These are phyloP conservation scores for Drepana falcataria DNA, from an alignment of 2,888 invertebrate genomes.

Conservation along the genomic window DNA sequence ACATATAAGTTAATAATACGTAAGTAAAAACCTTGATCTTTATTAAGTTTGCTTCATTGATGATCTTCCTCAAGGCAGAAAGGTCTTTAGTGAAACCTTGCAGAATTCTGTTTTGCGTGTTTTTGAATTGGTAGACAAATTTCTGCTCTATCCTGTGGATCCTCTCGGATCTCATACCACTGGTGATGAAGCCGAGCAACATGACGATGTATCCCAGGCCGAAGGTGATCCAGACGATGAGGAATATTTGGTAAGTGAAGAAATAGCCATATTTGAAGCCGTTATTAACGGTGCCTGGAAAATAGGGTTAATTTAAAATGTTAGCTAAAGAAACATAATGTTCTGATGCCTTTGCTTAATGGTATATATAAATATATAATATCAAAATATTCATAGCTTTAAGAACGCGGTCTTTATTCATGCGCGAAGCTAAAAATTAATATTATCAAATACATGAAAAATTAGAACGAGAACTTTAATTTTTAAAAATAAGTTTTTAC, in stretches of 20 bases:
- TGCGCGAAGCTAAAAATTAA: too few relatives aligned
- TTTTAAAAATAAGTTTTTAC: too few relatives aligned
- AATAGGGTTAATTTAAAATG: neutral
- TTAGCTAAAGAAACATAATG: too few relatives aligned
- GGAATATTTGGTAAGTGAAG: constrained; percentile 86
- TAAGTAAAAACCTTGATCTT: constrained; percentile 83
- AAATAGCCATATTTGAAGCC: constrained; percentile 80
- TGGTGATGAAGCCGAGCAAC: constrained; percentile 91
- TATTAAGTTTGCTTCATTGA: constrained; percentile 89
- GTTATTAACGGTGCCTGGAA: constrained; percentile 70
- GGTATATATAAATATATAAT: too few relatives aligned
- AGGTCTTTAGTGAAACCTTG: constrained; percentile 87
- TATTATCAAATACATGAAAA: too few relatives aligned
- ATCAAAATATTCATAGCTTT: too few relatives aligned
- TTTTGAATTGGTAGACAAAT: constrained; percentile 85
- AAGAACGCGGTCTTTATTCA: too few relatives aligned
- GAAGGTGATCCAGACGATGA: constrained; percentile 93
- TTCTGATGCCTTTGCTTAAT: too few relatives aligned
- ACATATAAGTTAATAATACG: too few relatives aligned
- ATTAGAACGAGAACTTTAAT: too few relatives aligned
- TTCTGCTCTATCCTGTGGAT: constrained; percentile 87
- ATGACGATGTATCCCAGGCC: constrained; percentile 94
- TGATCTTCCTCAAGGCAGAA: constrained; percentile 83
- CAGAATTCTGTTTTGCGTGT: constrained; percentile 88
- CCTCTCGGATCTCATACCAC: constrained; percentile 86